Conservation (phyloP, 1,140 invertebrate species). For the Dysdera silvatica region DNA sequence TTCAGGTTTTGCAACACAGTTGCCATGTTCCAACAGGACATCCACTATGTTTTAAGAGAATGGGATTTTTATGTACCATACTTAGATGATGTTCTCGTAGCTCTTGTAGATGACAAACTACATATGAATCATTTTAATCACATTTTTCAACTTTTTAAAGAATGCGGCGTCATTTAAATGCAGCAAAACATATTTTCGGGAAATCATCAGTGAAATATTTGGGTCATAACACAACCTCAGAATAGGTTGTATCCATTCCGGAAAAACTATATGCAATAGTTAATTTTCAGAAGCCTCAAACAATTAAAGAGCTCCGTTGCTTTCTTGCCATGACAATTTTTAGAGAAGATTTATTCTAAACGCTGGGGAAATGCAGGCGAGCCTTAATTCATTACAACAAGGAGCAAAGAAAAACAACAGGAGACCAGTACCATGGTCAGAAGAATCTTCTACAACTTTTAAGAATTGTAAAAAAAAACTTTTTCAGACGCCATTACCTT, state of each 20-base stretch:
- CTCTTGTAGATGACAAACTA: neutral
- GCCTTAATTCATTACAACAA: constrained; percentile 11
- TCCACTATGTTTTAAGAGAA: neutral
- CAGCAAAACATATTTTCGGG: constrained; percentile 24
- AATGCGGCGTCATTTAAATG: neutral
- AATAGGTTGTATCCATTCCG: constrained; percentile 35
- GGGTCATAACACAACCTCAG: constrained; percentile 36
- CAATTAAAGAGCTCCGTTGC: constrained; percentile 37
- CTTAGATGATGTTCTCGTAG: constrained; percentile 8
- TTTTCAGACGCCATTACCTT: neutral
- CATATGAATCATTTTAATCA: neutral
- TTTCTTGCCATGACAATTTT: constrained; percentile 43
- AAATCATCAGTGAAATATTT: constrained; percentile 32
- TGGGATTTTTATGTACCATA: constrained; percentile 13
- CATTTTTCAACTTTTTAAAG: neutral
- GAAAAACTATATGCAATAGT: constrained; percentile 41
- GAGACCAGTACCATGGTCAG: constrained; percentile 10
- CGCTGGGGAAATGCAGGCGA: constrained; percentile 23
- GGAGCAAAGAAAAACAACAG: constrained; percentile 2
- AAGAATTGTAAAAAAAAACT: constrained; percentile 39
- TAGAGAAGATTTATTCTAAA: constrained; percentile 42
- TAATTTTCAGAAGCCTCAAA: constrained; percentile 37
- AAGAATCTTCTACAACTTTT: constrained; percentile 36
- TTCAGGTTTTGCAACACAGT: constrained; percentile 5
- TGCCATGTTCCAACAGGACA: neutral